Evolutionary conservation across 1,140 invertebrate genomes (phyloP).

Genomic region (Bemisia tabaci): DNA sequence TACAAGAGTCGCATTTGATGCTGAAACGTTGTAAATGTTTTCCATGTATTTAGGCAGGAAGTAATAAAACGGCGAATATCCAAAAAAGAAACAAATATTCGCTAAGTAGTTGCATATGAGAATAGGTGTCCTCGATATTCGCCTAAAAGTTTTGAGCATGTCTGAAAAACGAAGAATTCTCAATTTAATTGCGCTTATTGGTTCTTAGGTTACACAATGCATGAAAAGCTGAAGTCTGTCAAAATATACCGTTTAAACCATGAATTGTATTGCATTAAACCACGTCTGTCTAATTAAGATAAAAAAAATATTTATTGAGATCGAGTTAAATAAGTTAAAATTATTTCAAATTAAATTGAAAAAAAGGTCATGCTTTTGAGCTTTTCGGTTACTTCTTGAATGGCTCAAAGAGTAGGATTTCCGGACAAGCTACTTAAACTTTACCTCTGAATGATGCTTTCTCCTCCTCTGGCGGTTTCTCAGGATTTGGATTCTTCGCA

Average conservation of each 20-base stretch:
- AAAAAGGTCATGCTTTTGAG: too few relatives aligned
- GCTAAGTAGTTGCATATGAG: slow-evolving; percentile 42
- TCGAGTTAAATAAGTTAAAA: too few relatives aligned
- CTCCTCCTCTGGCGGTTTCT: slow-evolving; percentile 19
- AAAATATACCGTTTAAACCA: too few relatives aligned
- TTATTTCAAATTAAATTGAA: too few relatives aligned
- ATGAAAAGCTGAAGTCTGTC: too few relatives aligned
- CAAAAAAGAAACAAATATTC: slow-evolving; percentile 32
- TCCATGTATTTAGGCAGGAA: slow-evolving; percentile 34
- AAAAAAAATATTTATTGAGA: slow-evolving; percentile 5
- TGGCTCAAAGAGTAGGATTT: too few relatives aligned
- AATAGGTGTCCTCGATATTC: slow-evolving; percentile 43
- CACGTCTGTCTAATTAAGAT: slow-evolving; percentile 13
- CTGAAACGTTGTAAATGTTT: slow-evolving; percentile 40
- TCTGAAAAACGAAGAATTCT: slow-evolving; percentile 20
- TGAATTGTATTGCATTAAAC: slow-evolving; percentile 18
- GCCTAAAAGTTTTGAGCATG: slow-evolving; percentile 38
- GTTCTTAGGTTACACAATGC: too few relatives aligned
- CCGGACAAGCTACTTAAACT: too few relatives aligned
- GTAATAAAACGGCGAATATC: slow-evolving; percentile 28
- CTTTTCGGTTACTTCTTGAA: too few relatives aligned
- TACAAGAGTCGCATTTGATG: slow-evolving; percentile 29
- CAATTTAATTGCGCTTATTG: slow-evolving; percentile 8
- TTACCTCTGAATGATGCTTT: slow-evolving; percentile 22
- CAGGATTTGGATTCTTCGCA: slow-evolving; percentile 17